Evolutionary conservation across 2,888 invertebrate species (phyloP), one percentile per base, ranked within the genome.

Genomic region (Athripsodes cinereus): DNA sequence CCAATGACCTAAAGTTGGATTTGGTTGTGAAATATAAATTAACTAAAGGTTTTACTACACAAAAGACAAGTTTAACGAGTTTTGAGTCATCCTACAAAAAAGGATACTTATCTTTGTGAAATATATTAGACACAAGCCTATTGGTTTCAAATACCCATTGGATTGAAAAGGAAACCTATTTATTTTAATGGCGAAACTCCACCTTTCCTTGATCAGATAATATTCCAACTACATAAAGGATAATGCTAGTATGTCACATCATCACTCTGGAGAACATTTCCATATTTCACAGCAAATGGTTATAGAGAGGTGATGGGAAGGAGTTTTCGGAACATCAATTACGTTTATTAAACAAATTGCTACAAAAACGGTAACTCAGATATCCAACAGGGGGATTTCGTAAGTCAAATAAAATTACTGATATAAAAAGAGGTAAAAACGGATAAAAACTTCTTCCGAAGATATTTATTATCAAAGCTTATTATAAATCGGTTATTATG

Each of bases 131-230:
- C 6, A 16, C 16, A 21, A 21, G 50, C n/a, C 50, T 50, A 22
- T 26, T 50, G 26, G 50, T 26, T 26, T 22, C 22, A 50, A 50
- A 50, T 50, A 26, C 26, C 48, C 18, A 22, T 26, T 34, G 57
- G 34, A 22, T 48, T 31, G 13, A 51, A 53, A 48, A 34, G 46
- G 18, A 46, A 47, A 59, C 55, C 56, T 52, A 56, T 62, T 56
- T 47, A 46, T 22, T 50, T 51, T 53, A 62, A 60, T 60, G 46
- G 56, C 51, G 44, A 22, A 53, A 58, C 62, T 62, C 62, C 62
- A 58, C 62, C 62, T 56, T 56, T 57, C 55, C 52, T 22, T 47
- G 44, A 54, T 59, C 48, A 46, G 52, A 57, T 57, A 46, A 47
- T 52, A 57, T 52, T 52, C 10, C 46, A 19, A 13, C 34, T 31